Base-by-base conservation (phyloP, 1,140 invertebrate species). In the Lycorma delicatula region DNA sequence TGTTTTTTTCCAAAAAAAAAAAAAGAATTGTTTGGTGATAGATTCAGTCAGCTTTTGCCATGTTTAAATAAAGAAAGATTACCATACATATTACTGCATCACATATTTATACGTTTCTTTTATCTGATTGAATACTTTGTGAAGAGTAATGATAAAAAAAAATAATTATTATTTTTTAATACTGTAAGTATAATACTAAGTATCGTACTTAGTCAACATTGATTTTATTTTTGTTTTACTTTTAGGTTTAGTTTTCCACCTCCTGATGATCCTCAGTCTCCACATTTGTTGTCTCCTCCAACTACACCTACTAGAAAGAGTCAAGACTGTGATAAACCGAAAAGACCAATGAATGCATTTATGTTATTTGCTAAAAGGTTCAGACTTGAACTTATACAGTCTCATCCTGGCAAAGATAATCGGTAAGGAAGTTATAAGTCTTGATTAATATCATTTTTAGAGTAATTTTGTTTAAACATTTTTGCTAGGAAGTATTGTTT, bases 271-370 rank as follows among this genome's bases (percentile, higher is more conserved):
- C 41, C 58, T 54, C 44, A 16, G 22, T 55, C 60, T 22, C 38
- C 16, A 12, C 6, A 46, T 54, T 26, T 59, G n/a, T 48, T 64
- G 0, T 65, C 64, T 18, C 64, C 64, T 25, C 64, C 64, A 13
- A 54, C 59, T 23, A 64, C 64, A 16, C 64, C 64, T 16, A 58
- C 58, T 20, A 59, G 59, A 27, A 65, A 65, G 28, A 54, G 36
- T 20, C 56, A 58, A 38, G 59, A 56, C 1, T 12, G n/a, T 36
- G 62, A 66, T 18, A 63, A 60, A 55, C 63, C 65, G 5, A 66
- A 65, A 54, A 54, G 79, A 59, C 79, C 79, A 16, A 80, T 80
- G 79, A 81, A 81, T 67, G 78, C 75, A 13, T 81, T 81, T 64
- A 74, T 81, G 70, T 64, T 81, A 34, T 81, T 78, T 71, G 78